Percentiles rank a stretch among this genome's conserved stretches.
Evolutionary conservation across 2,797 vertebrate species (phyloP).

Genomic region (Natrix natrix): DNA sequence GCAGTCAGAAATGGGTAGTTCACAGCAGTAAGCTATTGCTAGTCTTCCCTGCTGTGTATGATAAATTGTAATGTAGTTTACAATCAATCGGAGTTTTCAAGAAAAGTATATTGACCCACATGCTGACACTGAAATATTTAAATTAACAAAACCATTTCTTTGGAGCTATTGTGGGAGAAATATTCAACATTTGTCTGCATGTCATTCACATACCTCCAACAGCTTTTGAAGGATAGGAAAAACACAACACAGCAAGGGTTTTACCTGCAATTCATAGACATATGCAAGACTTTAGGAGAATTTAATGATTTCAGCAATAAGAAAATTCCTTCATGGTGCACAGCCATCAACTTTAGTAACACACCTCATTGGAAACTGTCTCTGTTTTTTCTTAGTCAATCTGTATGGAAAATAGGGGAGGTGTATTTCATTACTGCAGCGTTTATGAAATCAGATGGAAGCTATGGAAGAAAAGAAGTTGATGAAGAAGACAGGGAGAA

Average conservation of each 20-base stretch:
- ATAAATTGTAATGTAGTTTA: slow-evolving; percentile 13
- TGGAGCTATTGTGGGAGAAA: not conserved
- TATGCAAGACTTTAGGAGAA: slow-evolving; percentile 16
- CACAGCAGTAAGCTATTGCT: not conserved
- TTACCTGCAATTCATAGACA: not conserved
- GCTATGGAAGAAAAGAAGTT: not conserved
- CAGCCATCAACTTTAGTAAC: not conserved
- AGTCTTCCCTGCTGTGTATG: not conserved
- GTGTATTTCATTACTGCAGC: slow-evolving; percentile 15
- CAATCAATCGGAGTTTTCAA: slow-evolving; percentile 2
- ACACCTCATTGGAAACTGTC: slow-evolving; percentile 3
- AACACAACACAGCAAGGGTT: not conserved
- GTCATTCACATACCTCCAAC: slow-evolving; percentile 1
- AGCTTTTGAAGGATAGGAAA: not conserved
- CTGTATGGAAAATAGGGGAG: not conserved
- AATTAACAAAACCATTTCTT: slow-evolving; percentile 18
- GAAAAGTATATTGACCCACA: slow-evolving; percentile 2
- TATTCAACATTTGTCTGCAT: not conserved
- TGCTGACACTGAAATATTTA: slow-evolving; percentile 18
- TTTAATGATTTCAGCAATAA: slow-evolving; percentile 18
- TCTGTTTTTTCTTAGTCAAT: not conserved
- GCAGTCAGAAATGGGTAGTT: not conserved
- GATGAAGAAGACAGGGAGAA: not conserved
- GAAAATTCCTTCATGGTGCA: not conserved
- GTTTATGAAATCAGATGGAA: not conserved